Conservation (phyloP, 2,888 invertebrate genomes). For the Theodoxus fluviatilis region DNA sequence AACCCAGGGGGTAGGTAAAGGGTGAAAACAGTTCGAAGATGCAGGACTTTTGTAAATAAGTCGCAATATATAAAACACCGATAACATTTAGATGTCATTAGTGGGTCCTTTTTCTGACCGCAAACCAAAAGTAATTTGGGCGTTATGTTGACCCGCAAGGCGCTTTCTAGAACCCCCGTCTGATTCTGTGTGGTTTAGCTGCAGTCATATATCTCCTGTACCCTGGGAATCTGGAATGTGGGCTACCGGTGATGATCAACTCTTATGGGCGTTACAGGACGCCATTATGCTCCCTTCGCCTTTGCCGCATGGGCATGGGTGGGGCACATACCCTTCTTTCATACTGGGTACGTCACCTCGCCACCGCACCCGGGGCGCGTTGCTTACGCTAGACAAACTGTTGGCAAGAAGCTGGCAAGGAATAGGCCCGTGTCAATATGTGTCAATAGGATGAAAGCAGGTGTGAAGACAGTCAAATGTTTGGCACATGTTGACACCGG, state of each 20-base stretch:
- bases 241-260: conserved; percentile 62
- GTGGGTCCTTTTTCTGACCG: not conserved
- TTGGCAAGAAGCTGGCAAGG: too few species aligned
- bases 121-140: not conserved
- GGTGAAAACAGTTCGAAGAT: too few species aligned
- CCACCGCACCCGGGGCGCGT: too few species aligned
- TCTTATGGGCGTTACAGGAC: conserved; percentile 62
- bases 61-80: too few species aligned
- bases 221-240: conserved; percentile 60
- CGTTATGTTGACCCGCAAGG: too few species aligned
- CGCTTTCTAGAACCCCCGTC: not conserved
- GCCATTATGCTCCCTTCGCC: conserved; percentile 58
- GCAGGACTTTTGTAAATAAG: too few species aligned
- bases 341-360: conserved; percentile 41
- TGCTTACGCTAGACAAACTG: too few species aligned
- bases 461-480: too few species aligned
- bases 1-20: too few species aligned
- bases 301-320: conserved; percentile 57
- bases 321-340: conserved; percentile 61
- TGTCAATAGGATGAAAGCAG: not conserved
- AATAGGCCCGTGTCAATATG: conserved; percentile 39
- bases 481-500: too few species aligned
- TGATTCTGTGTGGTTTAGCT: conserved; percentile 27
- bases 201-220: conserved; percentile 59
- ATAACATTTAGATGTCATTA: too few species aligned